Evolutionary conservation across 2,113 vertebrate genomes (phyloP).

Genomic region (Hemichromis elongatus): DNA sequence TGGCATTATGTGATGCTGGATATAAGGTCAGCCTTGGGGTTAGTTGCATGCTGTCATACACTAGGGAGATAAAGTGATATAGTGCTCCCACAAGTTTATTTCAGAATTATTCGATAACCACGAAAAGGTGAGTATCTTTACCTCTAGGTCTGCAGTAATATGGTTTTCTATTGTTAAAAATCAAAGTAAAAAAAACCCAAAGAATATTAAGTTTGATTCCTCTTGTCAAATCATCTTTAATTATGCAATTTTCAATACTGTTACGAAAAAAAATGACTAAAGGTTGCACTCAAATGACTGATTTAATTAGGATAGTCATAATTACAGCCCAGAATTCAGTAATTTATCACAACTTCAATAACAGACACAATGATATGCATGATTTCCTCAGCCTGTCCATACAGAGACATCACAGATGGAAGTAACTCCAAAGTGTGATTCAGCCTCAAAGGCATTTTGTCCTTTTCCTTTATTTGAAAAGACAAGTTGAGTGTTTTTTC

Average conservation of each 20-base stretch:
- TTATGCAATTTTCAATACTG: not conserved
- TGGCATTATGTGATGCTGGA: not conserved
- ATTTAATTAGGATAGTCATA: not conserved
- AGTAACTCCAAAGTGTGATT: not conserved
- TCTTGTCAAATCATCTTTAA: not conserved
- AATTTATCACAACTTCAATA: constrained; percentile 9
- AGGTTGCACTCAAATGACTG: not conserved
- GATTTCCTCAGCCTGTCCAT: not conserved
- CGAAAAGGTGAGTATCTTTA: not conserved
- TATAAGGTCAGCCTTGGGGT: not conserved
- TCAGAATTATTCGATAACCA: not conserved
- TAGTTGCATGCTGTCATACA: not conserved
- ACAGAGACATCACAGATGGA: not conserved
- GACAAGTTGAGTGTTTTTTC: not conserved
- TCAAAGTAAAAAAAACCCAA: not conserved
- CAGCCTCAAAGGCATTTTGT: constrained; percentile 4
- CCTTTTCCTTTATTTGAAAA: constrained; percentile 12
- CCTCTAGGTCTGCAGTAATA: not conserved
- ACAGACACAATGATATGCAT: not conserved
- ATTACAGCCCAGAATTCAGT: not conserved
- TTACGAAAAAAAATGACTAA: not conserved
- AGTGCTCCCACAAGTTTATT: not conserved
- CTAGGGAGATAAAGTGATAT: not conserved
- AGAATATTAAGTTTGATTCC: not conserved
- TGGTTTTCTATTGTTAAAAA: not conserved